Evolutionary conservation across 2,797 vertebrate genomes (phyloP), one percentile per base, ranked within the genome.

Genomic region (Rhinophrynus dorsalis): DNA sequence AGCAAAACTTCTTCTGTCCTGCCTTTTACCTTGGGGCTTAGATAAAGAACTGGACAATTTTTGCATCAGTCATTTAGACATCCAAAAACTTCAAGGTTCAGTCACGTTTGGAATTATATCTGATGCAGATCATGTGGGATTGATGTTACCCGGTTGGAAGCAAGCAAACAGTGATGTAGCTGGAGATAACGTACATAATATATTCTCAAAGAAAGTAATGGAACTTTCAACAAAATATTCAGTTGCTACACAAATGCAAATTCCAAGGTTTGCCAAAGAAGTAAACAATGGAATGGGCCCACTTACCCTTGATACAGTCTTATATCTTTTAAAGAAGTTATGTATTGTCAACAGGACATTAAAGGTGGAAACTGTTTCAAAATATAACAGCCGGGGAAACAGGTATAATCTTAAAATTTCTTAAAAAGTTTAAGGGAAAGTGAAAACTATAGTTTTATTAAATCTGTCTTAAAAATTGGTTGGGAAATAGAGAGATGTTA

Each of bases 1-100:
- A 48, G 85, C 82, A 1, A 87, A 86, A 44, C 76, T 92, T 55
- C 67, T 92, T 30, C 69, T 92, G 27, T 90, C 90, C 0, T 91
- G 90, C 50, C 78, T 91, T 10, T 78, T 91, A 23, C 90, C 90
- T 0, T 92, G 90, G 90, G 89, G 88, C 7, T 50, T 84, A 60
- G 84, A 91, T 76, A 75, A 78, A 67, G 89, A 87, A 35, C 23
- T 80, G 15, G 90, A 92, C 15, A 35, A 30, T 48, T 78, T 88
- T 40, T 92, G 85, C 58, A 68, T 80, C 27, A 65, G 64, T 6
- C 74, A 83, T 27, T 78, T 90, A 2, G 78, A 52, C 45, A 70
- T 91, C 61, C 67, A 54, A 27, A 85, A 78, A 35, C 82, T 84
- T 58, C 84, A 74, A 17, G 35, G 55, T 51, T 84, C 82, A 0